Evolutionary conservation across 2,888 invertebrate genomes (phyloP), one percentile per base, ranked within the genome.

Genomic region (Branchellion lobata): DNA sequence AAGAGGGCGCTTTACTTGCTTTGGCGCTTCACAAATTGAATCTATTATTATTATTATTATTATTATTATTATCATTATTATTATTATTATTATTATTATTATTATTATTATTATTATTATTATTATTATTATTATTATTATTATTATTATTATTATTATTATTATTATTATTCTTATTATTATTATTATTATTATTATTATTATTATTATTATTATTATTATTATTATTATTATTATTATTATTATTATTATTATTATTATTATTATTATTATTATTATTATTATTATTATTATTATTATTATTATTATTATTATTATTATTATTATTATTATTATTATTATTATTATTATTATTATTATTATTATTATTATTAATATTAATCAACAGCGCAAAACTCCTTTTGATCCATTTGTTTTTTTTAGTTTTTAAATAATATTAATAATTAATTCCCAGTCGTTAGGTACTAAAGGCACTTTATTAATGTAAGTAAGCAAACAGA

Each of bases 41-140:
- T n/a, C 73, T 79, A 27, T 40, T 72, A 47, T 75, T 40, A 78
- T 27, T 40, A 74, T 40, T 74, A 74, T 40, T 74, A 74, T 40
- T 47, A 74, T 40, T 74, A 74, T 24, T 79, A 72, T 40, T 79
- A 73, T 47, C 33, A 74, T 0, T 74, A 73, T 24, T 74, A 36
- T 72, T 74, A 40, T 40, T 79, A 72, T 31, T 79, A 73, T 51
- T 75, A 79, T 24, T 79, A 73, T 27, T 78, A 78, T 36, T 72
- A 78, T 36, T 78, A 78, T 36, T 72, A 78, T n/a, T 78, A 78
- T n/a, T 72, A 78, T n/a, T 78, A 78, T n/a, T 72, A 78, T n/a
- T 79, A 75, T 24, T 79, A 76, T 36, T 73, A 74, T 36, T 40
- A 2, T 21, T 78, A 78, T 31, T 72, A 78, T 31, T 78, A 76